These are phyloP conservation scores for Agriopis leucophaearia DNA, from an alignment of 2,888 invertebrate genomes.

Conservation along the genomic window DNA sequence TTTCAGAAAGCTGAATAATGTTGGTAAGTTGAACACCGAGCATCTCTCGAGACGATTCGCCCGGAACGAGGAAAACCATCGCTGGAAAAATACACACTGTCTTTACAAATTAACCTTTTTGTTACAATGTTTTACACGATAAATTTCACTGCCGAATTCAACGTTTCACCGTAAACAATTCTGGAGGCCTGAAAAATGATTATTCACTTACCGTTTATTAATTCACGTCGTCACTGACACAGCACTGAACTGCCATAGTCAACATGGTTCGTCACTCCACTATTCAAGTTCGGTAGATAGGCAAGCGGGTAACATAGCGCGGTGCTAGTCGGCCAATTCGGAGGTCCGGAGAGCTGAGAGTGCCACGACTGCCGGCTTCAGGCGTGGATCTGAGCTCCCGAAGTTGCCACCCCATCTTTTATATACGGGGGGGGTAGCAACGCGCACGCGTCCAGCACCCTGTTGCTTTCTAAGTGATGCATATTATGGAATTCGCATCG, in stretches of 20 bases:
- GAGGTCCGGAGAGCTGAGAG: conserved; percentile 52
- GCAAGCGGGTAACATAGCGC: conserved; percentile 60
- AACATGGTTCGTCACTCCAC: conserved; percentile 63
- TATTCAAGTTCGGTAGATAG: conserved; percentile 55
- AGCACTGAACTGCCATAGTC: conserved; percentile 60
- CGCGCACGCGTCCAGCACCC: conserved; percentile 86
- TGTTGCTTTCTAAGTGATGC: conserved; percentile 81
- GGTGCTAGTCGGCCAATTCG: conserved; percentile 53
- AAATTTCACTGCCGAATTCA: conserved; percentile 29
- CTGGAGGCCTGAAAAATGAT: conserved; percentile 17
- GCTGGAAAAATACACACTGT: conserved; percentile 17
- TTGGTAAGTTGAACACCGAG: conserved; percentile 1
- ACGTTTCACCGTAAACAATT: neutral
- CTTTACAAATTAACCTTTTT: conserved; percentile 23
- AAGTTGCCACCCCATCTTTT: conserved; percentile 68
- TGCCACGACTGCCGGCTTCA: conserved; percentile 64
- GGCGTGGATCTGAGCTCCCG: conserved; percentile 71
- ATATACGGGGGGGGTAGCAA: conserved; percentile 68
- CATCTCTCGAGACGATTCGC: neutral
- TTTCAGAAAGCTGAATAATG: no score
- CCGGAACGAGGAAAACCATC: conserved; percentile 17
- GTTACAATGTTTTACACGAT: conserved; percentile 29
- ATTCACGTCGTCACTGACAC: conserved; percentile 54
- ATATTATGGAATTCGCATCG: conserved; percentile 17
- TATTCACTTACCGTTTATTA: conserved; percentile 65